phyloP scores from a whole-genome alignment of 2,113 vertebrate species.

The Mionectes macconnelli region DNA sequence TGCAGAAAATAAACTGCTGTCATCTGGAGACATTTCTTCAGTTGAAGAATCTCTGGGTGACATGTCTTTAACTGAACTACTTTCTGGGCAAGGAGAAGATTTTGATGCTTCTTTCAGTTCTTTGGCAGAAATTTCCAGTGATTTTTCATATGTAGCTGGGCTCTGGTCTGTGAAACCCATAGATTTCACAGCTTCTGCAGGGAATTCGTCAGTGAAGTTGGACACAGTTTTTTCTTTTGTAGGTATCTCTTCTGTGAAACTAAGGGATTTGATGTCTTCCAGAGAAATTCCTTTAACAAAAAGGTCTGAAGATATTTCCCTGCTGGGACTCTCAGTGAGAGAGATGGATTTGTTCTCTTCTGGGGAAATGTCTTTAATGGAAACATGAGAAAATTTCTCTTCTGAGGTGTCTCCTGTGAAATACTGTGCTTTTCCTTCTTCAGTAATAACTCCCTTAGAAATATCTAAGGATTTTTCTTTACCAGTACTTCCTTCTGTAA shows the following conservation, averaged over 20 bases:
- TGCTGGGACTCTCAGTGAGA: conserved; percentile 68
- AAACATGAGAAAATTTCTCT: conserved; percentile 22
- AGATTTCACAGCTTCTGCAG: conserved; percentile 10
- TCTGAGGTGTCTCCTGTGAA: conserved; percentile 31
- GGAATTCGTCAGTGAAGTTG: neutral
- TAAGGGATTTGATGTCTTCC: conserved; percentile 57
- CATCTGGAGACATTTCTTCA: conserved; percentile 47
- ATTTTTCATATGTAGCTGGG: neutral
- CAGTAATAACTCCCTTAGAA: conserved; percentile 28
- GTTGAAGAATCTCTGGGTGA: conserved; percentile 8
- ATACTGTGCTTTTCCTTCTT: conserved; percentile 10
- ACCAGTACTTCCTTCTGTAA: conserved; percentile 43
- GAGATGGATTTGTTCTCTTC: conserved; percentile 67
- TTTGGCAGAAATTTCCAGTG: neutral
- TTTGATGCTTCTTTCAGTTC: neutral
- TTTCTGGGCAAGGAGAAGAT: conserved; percentile 34
- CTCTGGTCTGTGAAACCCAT: neutral
- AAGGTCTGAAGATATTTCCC: conserved; percentile 66
- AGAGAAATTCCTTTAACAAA: conserved; percentile 65
- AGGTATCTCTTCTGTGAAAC: conserved; percentile 55
- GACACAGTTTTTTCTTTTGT: conserved; percentile 25
- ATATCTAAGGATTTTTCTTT: conserved; percentile 55
- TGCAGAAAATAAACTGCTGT: conserved; percentile 43
- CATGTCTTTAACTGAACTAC: neutral
- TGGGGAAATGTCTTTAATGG: conserved; percentile 56